phyloP scores from a whole-genome alignment of 2,113 vertebrate genomes.

The Phylloscopus trochilus region DNA sequence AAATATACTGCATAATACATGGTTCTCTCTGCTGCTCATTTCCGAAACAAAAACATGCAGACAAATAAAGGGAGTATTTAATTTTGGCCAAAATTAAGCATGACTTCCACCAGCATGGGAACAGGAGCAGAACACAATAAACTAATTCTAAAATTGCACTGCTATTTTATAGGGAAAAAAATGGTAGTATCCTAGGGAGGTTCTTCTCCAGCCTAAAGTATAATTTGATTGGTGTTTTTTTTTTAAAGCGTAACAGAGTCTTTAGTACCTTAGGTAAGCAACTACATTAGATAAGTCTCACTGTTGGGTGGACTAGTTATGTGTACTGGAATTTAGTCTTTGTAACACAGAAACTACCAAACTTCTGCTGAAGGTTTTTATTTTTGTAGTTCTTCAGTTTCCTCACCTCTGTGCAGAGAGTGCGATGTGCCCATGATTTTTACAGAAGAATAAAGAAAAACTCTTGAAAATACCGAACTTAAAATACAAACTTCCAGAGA shows the following conservation, averaged over 20 bases:
- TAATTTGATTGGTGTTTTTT: fast-evolving
- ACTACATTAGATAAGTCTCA: background rate
- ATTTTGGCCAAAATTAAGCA: background rate
- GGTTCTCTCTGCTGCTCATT: background rate
- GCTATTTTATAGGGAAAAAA: background rate
- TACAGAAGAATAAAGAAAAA: background rate
- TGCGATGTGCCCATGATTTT: background rate
- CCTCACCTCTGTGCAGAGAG: background rate
- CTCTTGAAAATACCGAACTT: background rate
- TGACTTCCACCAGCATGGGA: background rate
- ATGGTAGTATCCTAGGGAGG: background rate
- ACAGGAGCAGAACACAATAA: background rate
- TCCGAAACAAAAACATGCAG: background rate
- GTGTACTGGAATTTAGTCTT: background rate
- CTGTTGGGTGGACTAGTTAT: background rate
- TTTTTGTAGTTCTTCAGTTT: background rate
- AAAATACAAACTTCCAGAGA: background rate
- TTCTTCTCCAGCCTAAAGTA: background rate
- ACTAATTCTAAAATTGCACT: background rate
- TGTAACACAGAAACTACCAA: background rate
- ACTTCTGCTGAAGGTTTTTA: background rate
- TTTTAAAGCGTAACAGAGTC: background rate
- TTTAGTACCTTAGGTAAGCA: background rate
- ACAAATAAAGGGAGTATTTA: background rate
- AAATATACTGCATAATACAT: background rate